Evolutionary conservation across 2,888 invertebrate species (phyloP).

Genomic region (Amphipoea oculea): DNA sequence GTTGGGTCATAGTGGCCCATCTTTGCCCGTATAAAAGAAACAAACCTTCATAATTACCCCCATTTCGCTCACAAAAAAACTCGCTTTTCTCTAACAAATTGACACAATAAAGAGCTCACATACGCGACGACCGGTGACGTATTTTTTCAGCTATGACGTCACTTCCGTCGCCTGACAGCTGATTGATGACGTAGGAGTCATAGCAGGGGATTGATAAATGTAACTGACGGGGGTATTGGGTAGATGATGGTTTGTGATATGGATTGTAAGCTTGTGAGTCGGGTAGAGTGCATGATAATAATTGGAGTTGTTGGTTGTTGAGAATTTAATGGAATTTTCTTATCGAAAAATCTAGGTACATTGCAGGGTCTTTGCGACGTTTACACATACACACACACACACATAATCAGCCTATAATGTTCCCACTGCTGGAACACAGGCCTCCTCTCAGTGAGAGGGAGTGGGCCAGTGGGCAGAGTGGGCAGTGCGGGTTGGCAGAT

Average conservation of each 20-base stretch:
- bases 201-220: constrained; percentile 61
- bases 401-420: no score
- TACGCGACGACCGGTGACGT: constrained; percentile 50
- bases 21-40: neutral
- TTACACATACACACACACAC: no score
- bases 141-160: constrained; percentile 59
- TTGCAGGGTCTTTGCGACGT: neutral
- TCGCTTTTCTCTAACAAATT: constrained; percentile 53
- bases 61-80: constrained; percentile 49
- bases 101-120: constrained; percentile 60
- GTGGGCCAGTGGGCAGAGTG: no score
- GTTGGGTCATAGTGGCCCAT: neutral
- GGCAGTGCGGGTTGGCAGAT: no score
- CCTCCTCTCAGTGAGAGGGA: no score
- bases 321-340: neutral
- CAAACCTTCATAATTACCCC: constrained; percentile 43
- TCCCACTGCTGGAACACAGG: no score
- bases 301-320: neutral
- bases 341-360: neutral
- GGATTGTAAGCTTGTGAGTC: constrained; percentile 25
- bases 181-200: constrained; percentile 61
- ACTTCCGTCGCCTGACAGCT: constrained; percentile 49
- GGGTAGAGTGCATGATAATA: neutral
- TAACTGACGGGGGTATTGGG: constrained; percentile 51
- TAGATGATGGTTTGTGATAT: constrained; percentile 33